phyloP scores from a whole-genome alignment of 2,113 vertebrate genomes.

The Pelvicachromis taeniatus region DNA sequence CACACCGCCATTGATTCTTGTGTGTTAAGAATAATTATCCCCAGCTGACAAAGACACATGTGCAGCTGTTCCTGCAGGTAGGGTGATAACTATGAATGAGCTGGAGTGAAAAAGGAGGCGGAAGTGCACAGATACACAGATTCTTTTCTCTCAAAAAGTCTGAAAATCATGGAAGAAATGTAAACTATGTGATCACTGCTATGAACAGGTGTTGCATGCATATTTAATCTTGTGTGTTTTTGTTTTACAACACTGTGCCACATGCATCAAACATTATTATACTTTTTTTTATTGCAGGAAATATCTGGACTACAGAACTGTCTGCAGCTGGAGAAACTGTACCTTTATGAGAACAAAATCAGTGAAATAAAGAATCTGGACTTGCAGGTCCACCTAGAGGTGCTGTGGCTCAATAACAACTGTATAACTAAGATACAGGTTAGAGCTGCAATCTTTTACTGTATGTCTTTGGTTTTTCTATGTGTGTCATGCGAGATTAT shows the following conservation, averaged over 20 bases:
- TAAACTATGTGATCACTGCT: neutral
- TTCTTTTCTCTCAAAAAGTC: neutral
- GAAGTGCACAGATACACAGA: neutral
- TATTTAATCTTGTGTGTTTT: neutral
- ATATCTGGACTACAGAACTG: conserved; percentile 75
- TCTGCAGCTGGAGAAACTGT: conserved; percentile 75
- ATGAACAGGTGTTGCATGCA: neutral
- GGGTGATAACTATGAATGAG: neutral
- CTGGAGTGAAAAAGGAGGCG: neutral
- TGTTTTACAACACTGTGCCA: neutral
- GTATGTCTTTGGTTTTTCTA: neutral
- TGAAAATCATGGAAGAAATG: neutral
- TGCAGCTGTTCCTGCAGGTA: neutral
- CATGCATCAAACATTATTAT: neutral
- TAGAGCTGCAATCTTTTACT: neutral
- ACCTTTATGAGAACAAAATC: conserved; percentile 82
- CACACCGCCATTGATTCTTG: neutral
- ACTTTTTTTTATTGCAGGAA: conserved; percentile 60
- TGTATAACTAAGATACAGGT: conserved; percentile 77
- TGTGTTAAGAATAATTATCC: neutral
- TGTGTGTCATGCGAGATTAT: neutral
- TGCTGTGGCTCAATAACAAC: conserved; percentile 83
- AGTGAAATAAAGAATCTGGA: conserved; percentile 75
- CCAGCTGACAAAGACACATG: neutral
- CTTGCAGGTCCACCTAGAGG: conserved; percentile 60